Base-by-base conservation (phyloP, 1,140 invertebrate genomes). In the Drosophila nannoptera region DNA sequence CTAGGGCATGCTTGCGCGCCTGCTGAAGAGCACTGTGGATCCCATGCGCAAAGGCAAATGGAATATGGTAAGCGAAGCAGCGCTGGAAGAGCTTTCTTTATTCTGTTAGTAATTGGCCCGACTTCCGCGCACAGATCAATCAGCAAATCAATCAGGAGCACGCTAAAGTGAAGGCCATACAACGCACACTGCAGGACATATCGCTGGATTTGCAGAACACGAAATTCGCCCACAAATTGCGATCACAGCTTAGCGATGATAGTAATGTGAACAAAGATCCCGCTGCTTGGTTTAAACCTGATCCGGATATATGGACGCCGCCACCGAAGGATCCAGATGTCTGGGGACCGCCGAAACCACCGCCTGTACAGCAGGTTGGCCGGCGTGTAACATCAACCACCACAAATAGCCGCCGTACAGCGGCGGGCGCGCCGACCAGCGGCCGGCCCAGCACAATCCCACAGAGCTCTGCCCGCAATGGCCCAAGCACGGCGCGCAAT, bases 81-180 rank as follows among this genome's bases (percentile, higher is more conserved):
- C 12, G 22, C n/a, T 33, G 2, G 14, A 16, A 22, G 43, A 14
- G 12, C 40, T 43, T 14, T 35, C 16, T 8, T 7, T 22, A 22
- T 5, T 9, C n/a, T 35, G 4, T 9, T 14, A 2, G 35, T 0
- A 9, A 4, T 35, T 52, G 29, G 5, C 32, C 9, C 35, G 12
- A 14, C 4, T 2, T 35, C 0, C 4, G 5, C 0, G 5, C 9
- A 14, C 40, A 97, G 96, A 93, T 97, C 8, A 96, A 98, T 87
- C 95, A 96, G 78, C 94, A 97, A 90, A 95, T 99, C 78, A 93
- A 93, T 31, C 91, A 94, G 50, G 98, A 99, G 90, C 97, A 97
- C 90, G 96, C 98, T 86, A 94, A 96, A 89, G 93, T 99, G 1
- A 98, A 97, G 90, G 93, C 94, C 49, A 93, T 95, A 32, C 94